Evolutionary conservation across 2,888 invertebrate genomes (phyloP).

Genomic region (Andrena chrysosceles): DNA sequence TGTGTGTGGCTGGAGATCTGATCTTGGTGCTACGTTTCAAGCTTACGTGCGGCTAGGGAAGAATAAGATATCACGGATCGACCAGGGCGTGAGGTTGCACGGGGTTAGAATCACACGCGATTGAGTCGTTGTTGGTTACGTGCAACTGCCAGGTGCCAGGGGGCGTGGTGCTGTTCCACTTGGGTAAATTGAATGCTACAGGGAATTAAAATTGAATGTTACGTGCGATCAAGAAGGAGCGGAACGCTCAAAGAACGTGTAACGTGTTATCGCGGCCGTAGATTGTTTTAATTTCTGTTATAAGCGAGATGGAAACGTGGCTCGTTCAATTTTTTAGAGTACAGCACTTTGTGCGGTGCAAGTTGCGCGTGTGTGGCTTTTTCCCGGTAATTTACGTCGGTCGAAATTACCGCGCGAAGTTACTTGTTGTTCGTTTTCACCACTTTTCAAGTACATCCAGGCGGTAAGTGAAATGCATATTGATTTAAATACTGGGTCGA

Average conservation of each 20-base stretch:
- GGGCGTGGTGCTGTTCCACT: conserved; percentile 2
- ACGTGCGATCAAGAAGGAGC: conserved; percentile 11
- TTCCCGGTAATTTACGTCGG: neutral
- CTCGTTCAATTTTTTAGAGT: conserved; percentile 27
- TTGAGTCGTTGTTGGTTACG: conserved; percentile 31
- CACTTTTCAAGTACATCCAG: neutral
- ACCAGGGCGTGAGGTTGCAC: neutral
- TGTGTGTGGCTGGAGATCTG: neutral
- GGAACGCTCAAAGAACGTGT: conserved; percentile 10
- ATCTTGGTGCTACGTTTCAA: neutral
- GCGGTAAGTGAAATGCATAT: neutral
- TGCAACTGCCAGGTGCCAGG: conserved; percentile 8
- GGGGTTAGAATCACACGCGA: conserved; percentile 29
- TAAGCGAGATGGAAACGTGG: conserved; percentile 7
- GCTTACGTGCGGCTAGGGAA: neutral
- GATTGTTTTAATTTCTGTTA: conserved; percentile 30
- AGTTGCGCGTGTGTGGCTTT: neutral
- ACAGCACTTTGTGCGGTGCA: conserved; percentile 1
- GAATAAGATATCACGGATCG: conserved; percentile 17
- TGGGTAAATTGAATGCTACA: conserved; percentile 31
- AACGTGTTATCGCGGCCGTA: conserved; percentile 8
- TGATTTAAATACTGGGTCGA: neutral
- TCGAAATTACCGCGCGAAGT: conserved; percentile 17
- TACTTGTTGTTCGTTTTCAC: neutral
- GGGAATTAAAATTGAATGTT: conserved; percentile 33